Evolutionary conservation across 2,888 invertebrate genomes (phyloP).

Genomic region (Trichogramma dendrolimi): DNA sequence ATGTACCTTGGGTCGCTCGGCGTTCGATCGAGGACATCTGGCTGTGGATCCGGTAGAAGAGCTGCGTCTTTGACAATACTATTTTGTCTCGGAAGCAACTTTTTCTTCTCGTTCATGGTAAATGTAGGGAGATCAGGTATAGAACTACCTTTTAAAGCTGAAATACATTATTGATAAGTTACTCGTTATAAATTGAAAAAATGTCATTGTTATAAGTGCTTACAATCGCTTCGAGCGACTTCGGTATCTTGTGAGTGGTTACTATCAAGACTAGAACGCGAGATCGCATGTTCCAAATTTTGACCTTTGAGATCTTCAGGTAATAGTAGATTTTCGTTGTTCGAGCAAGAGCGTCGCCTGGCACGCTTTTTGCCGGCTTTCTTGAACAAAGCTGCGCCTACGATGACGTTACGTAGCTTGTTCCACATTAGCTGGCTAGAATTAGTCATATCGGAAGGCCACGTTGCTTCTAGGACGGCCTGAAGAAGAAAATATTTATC

Average conservation of each 20-base stretch:
- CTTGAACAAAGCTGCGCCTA: slow-evolving; percentile 85
- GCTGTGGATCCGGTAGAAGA: slow-evolving; percentile 38
- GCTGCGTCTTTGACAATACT: slow-evolving; percentile 48
- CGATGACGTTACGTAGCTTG: slow-evolving; percentile 85
- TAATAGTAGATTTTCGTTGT: slow-evolving; percentile 50
- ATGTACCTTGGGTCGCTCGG: slow-evolving; percentile 43
- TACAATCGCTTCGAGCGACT: slow-evolving; percentile 46
- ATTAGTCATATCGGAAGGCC: slow-evolving; percentile 81
- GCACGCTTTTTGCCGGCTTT: slow-evolving; percentile 67
- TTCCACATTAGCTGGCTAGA: slow-evolving; percentile 88
- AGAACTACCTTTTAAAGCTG: slow-evolving; percentile 48
- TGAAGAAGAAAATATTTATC: slow-evolving; percentile 54
- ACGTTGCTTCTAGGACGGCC: slow-evolving; percentile 89
- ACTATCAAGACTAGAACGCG: slow-evolving; percentile 50
- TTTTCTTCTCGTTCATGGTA: slow-evolving; percentile 44
- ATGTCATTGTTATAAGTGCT: slow-evolving; percentile 20
- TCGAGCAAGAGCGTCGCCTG: slow-evolving; percentile 54
- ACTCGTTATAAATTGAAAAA: slow-evolving; percentile 3
- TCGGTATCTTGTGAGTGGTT: slow-evolving; percentile 49
- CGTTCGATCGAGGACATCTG: slow-evolving; percentile 43
- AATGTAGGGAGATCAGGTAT: slow-evolving; percentile 48
- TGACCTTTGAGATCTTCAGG: slow-evolving; percentile 42
- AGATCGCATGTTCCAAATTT: slow-evolving; percentile 47
- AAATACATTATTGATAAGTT: slow-evolving; percentile 2
- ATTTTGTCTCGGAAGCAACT: slow-evolving; percentile 46